Conservation (phyloP, 1,140 invertebrate species). For the Ephestia elutella region DNA sequence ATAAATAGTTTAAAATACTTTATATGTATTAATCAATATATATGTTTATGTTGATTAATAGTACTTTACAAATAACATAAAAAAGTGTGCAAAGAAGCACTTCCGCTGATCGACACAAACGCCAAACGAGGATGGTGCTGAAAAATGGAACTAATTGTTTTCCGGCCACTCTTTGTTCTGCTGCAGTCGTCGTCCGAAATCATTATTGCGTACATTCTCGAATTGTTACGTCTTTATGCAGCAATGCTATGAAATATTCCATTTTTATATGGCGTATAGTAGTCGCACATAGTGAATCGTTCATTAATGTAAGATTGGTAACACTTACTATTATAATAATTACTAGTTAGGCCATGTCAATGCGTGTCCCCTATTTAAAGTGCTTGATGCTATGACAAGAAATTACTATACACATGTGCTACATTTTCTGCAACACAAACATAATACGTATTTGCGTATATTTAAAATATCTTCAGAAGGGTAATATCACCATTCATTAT, state of each 20-base stretch:
- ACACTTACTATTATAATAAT: conserved; percentile 68
- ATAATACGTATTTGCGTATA: conserved; percentile 26
- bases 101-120: conserved; percentile 26
- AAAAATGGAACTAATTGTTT: conserved; percentile 55
- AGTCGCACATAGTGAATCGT: conserved; percentile 75
- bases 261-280: conserved; percentile 72
- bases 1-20: no score
- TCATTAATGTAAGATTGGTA: conserved; percentile 75
- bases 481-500: conserved; percentile 7
- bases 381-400: conserved; percentile 52
- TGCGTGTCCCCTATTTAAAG: conserved; percentile 61
- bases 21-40: no score
- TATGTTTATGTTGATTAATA: no score
- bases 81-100: neutral
- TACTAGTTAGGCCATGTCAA: conserved; percentile 64
- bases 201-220: conserved; percentile 61
- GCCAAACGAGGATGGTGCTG: conserved; percentile 28
- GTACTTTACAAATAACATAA: neutral
- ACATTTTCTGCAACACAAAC: conserved; percentile 34
- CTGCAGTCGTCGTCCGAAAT: conserved; percentile 70
- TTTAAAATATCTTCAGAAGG: conserved; percentile 16
- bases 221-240: conserved; percentile 70
- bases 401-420: conserved; percentile 48
- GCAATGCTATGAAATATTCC: conserved; percentile 73
- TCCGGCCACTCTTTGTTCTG: conserved; percentile 44